Base-by-base conservation (phyloP, 2,113 vertebrate genomes). In the Brachyistius frenatus region DNA sequence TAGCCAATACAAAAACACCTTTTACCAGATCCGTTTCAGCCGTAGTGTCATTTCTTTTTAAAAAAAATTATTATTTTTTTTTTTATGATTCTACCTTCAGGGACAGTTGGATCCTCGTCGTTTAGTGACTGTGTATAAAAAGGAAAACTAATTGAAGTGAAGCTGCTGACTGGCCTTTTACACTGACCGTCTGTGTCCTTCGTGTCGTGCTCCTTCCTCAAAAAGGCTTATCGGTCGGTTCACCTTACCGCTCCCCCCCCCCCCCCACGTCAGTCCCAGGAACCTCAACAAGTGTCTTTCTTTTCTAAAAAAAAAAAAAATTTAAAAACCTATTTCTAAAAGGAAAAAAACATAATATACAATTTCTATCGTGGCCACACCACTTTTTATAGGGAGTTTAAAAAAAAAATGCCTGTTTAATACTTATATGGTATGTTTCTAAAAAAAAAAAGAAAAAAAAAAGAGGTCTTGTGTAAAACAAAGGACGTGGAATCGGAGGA, bases 261-360 rank as follows among this genome's bases (percentile, higher is more conserved):
- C 71, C 73, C 23, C 23, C 23, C 23, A 36, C 68, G 3, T 83
- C 78, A 61, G 60, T 83, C 88, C 86, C 85, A 83, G 78, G 81
- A 90, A 92, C 78, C 89, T 90, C 84, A 89, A 89, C 79, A 93
- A 93, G 91, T 93, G 91, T 93, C 90, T 93, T 93, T 86, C 53
- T 90, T 91, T 91, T 88, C 64, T 64, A 86, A 90, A 84, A 73
- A 68, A 71, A 44, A 54, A 44, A 15, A 41, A 63, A 3, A 69
- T 23, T 23, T 23, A 23, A 86, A 88, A 80, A 65, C 8, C 1
- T 91, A 86, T 94, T 94, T 94, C 88, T 93, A 89, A 90, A 84
- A 54, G 3, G 30, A 79, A 31, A 69, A 58, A 81, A 73, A 15
- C 41, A 62, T 10, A 44, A 70, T 9, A 66, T 68, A 80, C 70